Conservation (phyloP, 2,888 invertebrate genomes). For the Diarsia rubi region DNA sequence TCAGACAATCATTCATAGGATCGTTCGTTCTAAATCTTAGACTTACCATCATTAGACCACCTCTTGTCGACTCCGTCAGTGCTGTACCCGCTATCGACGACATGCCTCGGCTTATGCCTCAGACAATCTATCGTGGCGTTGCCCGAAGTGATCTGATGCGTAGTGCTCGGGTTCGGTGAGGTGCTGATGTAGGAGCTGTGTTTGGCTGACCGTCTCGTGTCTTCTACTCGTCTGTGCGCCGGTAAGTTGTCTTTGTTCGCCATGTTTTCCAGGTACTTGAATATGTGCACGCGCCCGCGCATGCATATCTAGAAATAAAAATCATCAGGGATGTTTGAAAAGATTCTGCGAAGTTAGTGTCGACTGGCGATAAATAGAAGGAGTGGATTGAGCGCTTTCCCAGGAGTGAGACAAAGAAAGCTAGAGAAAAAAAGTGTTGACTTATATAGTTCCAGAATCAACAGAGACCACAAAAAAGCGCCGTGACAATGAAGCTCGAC, state of each 20-base stretch:
- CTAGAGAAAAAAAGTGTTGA: no score
- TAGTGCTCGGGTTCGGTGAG: conserved; percentile 75
- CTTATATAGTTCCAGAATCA: no score
- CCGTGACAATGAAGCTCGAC: no score
- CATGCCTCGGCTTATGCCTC: conserved; percentile 91
- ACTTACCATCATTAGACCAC: conserved; percentile 95
- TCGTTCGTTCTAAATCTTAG: conserved; percentile 42
- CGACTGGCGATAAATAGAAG: no score
- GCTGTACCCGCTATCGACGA: conserved; percentile 97
- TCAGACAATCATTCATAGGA: conserved; percentile 86
- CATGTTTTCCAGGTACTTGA: conserved; percentile 98
- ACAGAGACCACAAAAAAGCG: no score
- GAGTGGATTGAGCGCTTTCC: no score
- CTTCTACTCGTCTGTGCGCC: conserved; percentile 88
- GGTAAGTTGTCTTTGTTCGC: conserved; percentile 92
- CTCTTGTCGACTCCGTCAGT: conserved; percentile 96
- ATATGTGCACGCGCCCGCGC: conserved; percentile 98
- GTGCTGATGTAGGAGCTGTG: conserved; percentile 84
- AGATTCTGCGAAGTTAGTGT: neutral
- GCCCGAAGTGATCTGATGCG: conserved; percentile 85
- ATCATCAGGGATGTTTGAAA: neutral
- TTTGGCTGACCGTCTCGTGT: conserved; percentile 85
- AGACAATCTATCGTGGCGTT: conserved; percentile 89
- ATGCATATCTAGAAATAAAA: conserved; percentile 93
- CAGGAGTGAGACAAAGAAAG: no score